phyloP scores from a whole-genome alignment of 2,797 vertebrate species.

The Gymnothorax javanicus region DNA sequence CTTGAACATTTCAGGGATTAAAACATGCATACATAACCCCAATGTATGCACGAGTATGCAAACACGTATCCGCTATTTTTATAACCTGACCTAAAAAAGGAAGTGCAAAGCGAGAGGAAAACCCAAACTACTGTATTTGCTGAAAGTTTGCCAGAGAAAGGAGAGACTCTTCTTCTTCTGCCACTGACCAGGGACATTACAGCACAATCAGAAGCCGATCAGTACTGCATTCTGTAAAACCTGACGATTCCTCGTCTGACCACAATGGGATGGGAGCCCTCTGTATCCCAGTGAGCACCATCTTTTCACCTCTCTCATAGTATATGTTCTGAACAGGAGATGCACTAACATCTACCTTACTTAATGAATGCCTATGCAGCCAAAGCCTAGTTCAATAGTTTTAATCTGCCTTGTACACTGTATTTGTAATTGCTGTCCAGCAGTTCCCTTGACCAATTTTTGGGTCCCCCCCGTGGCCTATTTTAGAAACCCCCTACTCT shows the following conservation, averaged over 20 bases:
- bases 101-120: neutral
- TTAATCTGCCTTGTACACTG: neutral
- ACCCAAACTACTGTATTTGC: neutral
- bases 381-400: neutral
- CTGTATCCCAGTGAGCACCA: neutral
- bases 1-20: neutral
- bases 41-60: too few species aligned
- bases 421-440: neutral
- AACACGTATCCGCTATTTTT: neutral
- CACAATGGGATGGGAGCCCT: neutral
- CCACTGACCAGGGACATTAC: neutral
- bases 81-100: neutral
- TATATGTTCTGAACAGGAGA: neutral
- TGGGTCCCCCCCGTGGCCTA: neutral
- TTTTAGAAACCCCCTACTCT: neutral
- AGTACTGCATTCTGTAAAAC: neutral
- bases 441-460: neutral
- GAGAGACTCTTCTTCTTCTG: neutral
- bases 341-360: neutral
- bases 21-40: neutral
- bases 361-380: neutral
- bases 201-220: too few species aligned
- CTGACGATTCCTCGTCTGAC: neutral
- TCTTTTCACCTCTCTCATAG: neutral
- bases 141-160: neutral